Base-by-base conservation (phyloP, 2,113 vertebrate genomes). In the Petrocephalus zakoni region DNA sequence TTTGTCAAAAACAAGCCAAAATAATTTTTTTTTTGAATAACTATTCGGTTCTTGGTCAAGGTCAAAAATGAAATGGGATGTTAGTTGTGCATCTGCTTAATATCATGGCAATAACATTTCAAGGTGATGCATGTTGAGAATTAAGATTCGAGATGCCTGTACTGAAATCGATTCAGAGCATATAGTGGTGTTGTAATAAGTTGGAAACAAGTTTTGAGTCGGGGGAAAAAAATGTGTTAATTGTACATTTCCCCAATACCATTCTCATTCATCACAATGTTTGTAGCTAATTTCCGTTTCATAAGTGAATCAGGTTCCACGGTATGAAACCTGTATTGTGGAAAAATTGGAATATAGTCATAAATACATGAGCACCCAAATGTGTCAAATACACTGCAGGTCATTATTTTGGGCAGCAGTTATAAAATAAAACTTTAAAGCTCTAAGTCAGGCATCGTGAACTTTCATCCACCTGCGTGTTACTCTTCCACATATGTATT, bases 21-120 rank as follows among this genome's bases (percentile, higher is more conserved):
- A 95, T 95, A 95, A 96, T 95, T 96, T 97, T 96, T 93, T 94
- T 95, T 95, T 95, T 94, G 95, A 95, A 95, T 94, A 94, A 94
- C 96, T 53, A 34, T 29, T 53, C 94, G 94, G 96, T 97, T 68
- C 90, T 93, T 96, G 95, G 94, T 93, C 93, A 93, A 95, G 94
- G 95, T 94, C 91, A 91, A 91, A 96, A 96, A 96, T 95, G 94
- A 96, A 95, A 95, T 94, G 97, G 94, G 95, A 96, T 96, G 96
- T 96, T 95, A 95, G 96, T 96, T 96, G 96, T 96, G 96, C 96
- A 92, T 96, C 95, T 94, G 95, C 95, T 96, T 94, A 95, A 95
- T 95, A 95, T 96, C 96, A 96, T 96, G 96, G 96, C 96, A 98
- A 98, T 98, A 98, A 97, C 96, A 95, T 88, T 89, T 93, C 72